Evolutionary conservation across 2,888 invertebrate species (phyloP).

Genomic region (Autographa gamma): DNA sequence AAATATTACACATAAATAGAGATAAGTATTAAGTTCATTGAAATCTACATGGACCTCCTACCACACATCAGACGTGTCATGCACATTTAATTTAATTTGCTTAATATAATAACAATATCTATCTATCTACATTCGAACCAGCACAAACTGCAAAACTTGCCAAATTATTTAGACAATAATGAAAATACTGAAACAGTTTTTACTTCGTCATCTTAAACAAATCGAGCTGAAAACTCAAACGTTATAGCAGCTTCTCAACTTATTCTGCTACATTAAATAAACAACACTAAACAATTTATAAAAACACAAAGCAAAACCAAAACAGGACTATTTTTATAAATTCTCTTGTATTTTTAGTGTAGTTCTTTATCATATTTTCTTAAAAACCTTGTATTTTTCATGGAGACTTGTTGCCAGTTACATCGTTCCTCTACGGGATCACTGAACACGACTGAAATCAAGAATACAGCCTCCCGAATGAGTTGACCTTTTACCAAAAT

Average conservation of each 20-base stretch:
- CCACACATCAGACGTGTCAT: too few relatives aligned
- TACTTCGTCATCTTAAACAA: neutral
- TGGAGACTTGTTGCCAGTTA: conserved; percentile 42
- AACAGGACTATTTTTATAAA: conserved; percentile 9
- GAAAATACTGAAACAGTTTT: neutral
- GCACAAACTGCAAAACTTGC: too few relatives aligned
- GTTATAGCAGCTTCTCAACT: neutral
- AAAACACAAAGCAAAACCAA: neutral
- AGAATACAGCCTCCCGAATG: conserved; percentile 35
- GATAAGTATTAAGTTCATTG: too few relatives aligned
- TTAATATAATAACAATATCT: too few relatives aligned
- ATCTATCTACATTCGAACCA: too few relatives aligned
- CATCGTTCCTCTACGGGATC: conserved; percentile 25
- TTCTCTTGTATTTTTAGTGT: conserved; percentile 22
- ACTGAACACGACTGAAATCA: conserved; percentile 29
- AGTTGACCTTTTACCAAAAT: conserved; percentile 43
- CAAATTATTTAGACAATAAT: neutral
- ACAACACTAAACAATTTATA: neutral
- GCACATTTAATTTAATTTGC: too few relatives aligned
- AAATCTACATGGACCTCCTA: too few relatives aligned
- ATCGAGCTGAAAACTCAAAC: neutral
- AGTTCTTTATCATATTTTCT: conserved; percentile 43
- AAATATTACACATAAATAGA: too few relatives aligned
- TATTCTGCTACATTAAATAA: neutral
- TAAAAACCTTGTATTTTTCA: conserved; percentile 35